Percentiles rank a stretch among this genome's conserved stretches.
phyloP scores from a whole-genome alignment of 2,113 vertebrate genomes.

The Actenoides hombroni region DNA sequence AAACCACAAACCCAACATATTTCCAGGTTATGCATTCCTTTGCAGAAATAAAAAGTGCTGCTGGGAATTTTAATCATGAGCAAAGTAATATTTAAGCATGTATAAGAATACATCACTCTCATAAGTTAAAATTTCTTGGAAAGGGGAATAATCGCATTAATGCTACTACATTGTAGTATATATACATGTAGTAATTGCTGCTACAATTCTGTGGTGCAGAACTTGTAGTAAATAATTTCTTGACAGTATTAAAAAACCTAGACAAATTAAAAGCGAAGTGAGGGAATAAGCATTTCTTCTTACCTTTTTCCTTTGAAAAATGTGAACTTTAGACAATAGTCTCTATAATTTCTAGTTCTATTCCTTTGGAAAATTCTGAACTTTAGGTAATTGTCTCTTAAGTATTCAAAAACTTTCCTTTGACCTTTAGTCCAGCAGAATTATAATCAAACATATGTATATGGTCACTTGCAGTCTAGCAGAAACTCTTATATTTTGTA shows the following conservation, averaged over 20 bases:
- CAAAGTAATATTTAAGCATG: background rate
- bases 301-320: slow-evolving; percentile 41
- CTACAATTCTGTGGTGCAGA: background rate
- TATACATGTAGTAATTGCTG: too few relatives aligned
- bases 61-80: background rate
- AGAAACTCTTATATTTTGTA: background rate
- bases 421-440: slow-evolving; percentile 62
- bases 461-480: slow-evolving; percentile 11
- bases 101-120: background rate
- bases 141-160: background rate
- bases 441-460: slow-evolving; percentile 51
- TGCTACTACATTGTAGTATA: background rate
- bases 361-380: slow-evolving; percentile 65
- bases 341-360: slow-evolving; percentile 51
- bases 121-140: background rate
- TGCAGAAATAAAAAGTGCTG: background rate
- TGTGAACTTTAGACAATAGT: slow-evolving; percentile 72
- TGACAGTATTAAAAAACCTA: background rate
- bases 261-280: slow-evolving; percentile 1
- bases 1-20: background rate
- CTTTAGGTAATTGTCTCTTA: slow-evolving; percentile 74
- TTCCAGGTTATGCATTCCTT: background rate
- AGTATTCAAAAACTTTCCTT: slow-evolving; percentile 61
- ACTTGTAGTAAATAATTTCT: slow-evolving; percentile 10
- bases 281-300: background rate